A percentile compares a stretch with the other conserved stretches of the same genome.
Evolutionary conservation across 1,140 invertebrate species (phyloP).

Genomic region (Zaprionus lachaisei): DNA sequence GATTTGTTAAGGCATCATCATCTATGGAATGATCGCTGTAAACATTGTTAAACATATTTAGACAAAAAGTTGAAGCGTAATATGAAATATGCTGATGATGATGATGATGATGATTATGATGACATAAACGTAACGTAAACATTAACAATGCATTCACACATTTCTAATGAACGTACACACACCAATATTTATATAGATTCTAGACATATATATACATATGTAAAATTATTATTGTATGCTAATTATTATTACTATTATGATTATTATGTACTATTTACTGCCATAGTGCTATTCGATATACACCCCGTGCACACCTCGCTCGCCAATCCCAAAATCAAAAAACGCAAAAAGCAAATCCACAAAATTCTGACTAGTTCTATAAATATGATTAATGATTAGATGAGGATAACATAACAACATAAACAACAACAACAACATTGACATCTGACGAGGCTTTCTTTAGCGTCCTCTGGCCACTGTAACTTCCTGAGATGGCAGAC

Average conservation of each 20-base stretch:
- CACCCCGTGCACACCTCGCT: constrained; percentile 66
- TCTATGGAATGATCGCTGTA: constrained; percentile 26
- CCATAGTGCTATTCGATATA: constrained; percentile 64
- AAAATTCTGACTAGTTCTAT: constrained; percentile 44
- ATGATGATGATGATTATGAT: constrained; percentile 29
- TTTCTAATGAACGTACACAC: constrained; percentile 60
- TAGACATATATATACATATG: constrained; percentile 64
- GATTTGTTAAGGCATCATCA: constrained; percentile 62
- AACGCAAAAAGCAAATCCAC: constrained; percentile 24
- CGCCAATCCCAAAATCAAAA: constrained; percentile 45
- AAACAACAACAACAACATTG: neutral
- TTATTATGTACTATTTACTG: constrained; percentile 81
- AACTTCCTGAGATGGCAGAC: constrained; percentile 31
- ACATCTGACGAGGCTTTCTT: constrained; percentile 44
- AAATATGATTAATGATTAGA: constrained; percentile 34
- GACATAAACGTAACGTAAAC: constrained; percentile 60
- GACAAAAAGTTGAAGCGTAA: constrained; percentile 44
- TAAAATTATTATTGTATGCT: constrained; percentile 64
- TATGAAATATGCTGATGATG: constrained; percentile 38
- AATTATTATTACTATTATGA: constrained; percentile 69
- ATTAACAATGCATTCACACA: constrained; percentile 57
- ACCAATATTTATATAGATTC: constrained; percentile 62
- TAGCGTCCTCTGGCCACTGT: constrained; percentile 35
- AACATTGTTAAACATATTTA: constrained; percentile 72
- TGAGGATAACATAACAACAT: constrained; percentile 26